Base-by-base conservation (phyloP, 2,797 vertebrate genomes). In the Coendou prehensilis region DNA sequence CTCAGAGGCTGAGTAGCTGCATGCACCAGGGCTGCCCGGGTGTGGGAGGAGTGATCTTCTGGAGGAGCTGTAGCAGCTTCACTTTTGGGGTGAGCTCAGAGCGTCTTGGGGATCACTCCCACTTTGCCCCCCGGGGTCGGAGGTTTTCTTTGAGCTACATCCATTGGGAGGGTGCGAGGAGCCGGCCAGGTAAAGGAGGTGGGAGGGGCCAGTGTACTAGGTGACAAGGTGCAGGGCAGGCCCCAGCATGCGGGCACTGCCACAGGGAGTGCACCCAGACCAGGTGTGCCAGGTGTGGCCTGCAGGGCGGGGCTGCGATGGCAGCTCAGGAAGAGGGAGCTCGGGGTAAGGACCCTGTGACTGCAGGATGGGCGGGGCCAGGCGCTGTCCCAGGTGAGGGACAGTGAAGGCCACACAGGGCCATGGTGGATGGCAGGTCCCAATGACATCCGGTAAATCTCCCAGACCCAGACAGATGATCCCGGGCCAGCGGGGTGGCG, bases 111-210 rank as follows among this genome's bases (percentile, higher is more conserved):
- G 14, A n/a, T 52, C 45, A 6, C 10, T 64, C 63, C 6, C 3
- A 1, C 33, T 22, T 47, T 52, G 75, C 9, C 6, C 9, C 28
- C 3, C 20, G 9, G 2, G 2, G 15, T 7, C 22, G 5, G 20
- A 80, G 63, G 22, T 1, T 54, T 79, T 41, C 69, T 37, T 9
- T 17, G 59, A 45, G 59, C 28, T 22, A 0, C 18, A 57, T 9
- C 63, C 2, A 23, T 26, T 17, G 50, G 41, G 4, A 5, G 47
- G 5, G 3, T 20, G 15, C 30, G 33, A 20, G 64, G 15, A 30
- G 45, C 1, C 5, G 28, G 64, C 18, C 17, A 22, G 22, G 23
- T 15, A 28, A 14, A 0, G 47, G 37, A 9, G 23, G 18, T 7
- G 1, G 3, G 30, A 23, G 30, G 1, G 26, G 15, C 41, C 13